A percentile compares a stretch with the other conserved stretches of the same genome.
phyloP scores from a whole-genome alignment of 2,797 vertebrate genomes.

The Aulostomus chinensis region DNA sequence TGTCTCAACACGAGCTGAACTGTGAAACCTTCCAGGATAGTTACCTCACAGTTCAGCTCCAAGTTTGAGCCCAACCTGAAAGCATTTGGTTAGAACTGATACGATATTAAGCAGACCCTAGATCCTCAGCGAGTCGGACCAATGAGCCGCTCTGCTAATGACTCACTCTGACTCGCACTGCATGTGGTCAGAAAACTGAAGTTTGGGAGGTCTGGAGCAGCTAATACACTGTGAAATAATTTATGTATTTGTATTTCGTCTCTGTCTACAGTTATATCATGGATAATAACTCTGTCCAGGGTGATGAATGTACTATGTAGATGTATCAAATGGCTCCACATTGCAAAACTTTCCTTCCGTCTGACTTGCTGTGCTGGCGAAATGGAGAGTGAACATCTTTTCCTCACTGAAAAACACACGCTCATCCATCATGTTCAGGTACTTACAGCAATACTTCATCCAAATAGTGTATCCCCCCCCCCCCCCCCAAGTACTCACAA shows the following conservation, averaged over 20 bases:
- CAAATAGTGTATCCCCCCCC: no score
- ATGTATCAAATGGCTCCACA: no score
- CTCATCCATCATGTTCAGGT: no score
- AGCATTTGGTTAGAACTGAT: slow-evolving; percentile 13
- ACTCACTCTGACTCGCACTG: slow-evolving; percentile 46
- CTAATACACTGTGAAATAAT: slow-evolving; percentile 13
- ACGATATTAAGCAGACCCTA: slow-evolving; percentile 10
- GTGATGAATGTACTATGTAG: slow-evolving; percentile 40
- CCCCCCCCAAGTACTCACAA: no score
- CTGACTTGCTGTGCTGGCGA: no score
- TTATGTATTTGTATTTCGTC: slow-evolving; percentile 28
- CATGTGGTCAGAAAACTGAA: slow-evolving; percentile 15
- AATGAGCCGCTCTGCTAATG: slow-evolving; percentile 22
- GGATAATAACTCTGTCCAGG: slow-evolving; percentile 36
- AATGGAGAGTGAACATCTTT: no score
- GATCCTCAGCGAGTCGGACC: slow-evolving; percentile 8
- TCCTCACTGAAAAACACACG: no score
- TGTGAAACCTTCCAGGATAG: slow-evolving; percentile 11
- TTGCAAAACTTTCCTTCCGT: no score
- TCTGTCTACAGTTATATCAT: slow-evolving; percentile 10
- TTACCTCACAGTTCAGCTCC: neutral
- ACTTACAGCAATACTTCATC: no score
- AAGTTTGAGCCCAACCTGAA: slow-evolving; percentile 1
- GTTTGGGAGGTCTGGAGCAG: slow-evolving; percentile 31
- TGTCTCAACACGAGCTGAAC: slow-evolving; percentile 20